Evolutionary conservation across 2,888 invertebrate genomes (phyloP).

Genomic region (Hemicrepidius hirtus): DNA sequence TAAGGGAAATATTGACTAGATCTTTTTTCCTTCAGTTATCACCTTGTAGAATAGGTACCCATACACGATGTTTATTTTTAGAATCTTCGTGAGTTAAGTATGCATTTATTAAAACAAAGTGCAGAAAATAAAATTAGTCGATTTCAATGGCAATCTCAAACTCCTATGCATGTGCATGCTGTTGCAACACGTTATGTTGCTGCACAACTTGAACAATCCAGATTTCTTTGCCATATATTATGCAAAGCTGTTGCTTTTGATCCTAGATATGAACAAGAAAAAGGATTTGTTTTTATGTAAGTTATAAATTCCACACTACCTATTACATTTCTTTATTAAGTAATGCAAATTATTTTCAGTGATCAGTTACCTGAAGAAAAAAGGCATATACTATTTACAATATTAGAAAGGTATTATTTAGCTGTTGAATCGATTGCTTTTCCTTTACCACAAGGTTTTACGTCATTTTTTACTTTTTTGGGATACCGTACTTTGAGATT

Average conservation of each 20-base stretch:
- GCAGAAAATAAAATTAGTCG: conserved; percentile 72
- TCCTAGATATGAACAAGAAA: conserved; percentile 80
- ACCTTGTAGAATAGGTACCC: no score
- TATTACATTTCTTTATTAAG: no score
- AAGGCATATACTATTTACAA: conserved; percentile 83
- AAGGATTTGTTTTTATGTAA: conserved; percentile 88
- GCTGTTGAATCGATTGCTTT: conserved; percentile 88
- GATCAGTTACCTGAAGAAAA: conserved; percentile 84
- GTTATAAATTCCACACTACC: no score
- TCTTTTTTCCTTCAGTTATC: no score
- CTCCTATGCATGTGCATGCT: conserved; percentile 84
- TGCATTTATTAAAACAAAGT: conserved; percentile 84
- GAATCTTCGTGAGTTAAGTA: conserved; percentile 90
- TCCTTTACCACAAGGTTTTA: conserved; percentile 90
- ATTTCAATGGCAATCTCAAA: conserved; percentile 74
- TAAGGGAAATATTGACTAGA: no score
- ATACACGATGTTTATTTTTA: conserved; percentile 65
- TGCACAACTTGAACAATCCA: conserved; percentile 87
- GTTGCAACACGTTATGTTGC: conserved; percentile 88
- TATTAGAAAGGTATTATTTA: conserved; percentile 87
- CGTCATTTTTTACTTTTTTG: conserved; percentile 91
- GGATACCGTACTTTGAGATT: conserved; percentile 87
- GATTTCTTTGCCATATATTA: conserved; percentile 84
- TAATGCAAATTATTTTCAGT: conserved; percentile 70
- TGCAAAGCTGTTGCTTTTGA: conserved; percentile 82